Evolutionary conservation across 1,140 invertebrate genomes (phyloP), one percentile per base, ranked within the genome.

Genomic region (Leptopilina clavipes): DNA sequence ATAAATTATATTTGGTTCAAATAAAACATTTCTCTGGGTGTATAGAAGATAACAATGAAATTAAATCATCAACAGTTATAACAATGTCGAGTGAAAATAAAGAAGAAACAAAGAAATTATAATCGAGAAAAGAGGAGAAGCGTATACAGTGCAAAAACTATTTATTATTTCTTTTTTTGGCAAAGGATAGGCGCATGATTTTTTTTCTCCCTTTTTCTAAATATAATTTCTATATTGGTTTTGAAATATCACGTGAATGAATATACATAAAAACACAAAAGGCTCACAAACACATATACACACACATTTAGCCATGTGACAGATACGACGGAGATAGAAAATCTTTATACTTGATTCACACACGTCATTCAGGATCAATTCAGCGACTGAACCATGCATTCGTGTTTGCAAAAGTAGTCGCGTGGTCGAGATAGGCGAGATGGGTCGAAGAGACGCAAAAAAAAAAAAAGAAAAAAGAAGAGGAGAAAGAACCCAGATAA

Each of bases 381-480:
- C 59, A 65, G 22, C 25, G 59, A 31, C 59, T 52, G 25, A 65
- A 65, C 59, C 59, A 65, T 65, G 59, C 22, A 65, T 65, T 65
- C 59, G 59, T 65, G 59, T n/a, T 31, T 11, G 73, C 73, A 22
- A 44, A 54, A 74, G 73, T 37, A 40, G 52, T 40, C 40, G 52
- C 22, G 11, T 44, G 75, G 37, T 22, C n/a, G 75, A 70, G 52
- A 56, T 54, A 54, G 40, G 18, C 14, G 54, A 59, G 71, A 31
- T 52, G 25, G 59, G 71, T 56, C 31, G 43, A 65, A 19, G 76
- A 75, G 48, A 72, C 65, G 19, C 37, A 72, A 77, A 71, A 75
- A 25, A n/a, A n/a, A 70, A 52, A 25, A 73, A 70, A 59, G 76
- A 74, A 65, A 74, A 74, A 40, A 65, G 77, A 70, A 76, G 73